Base-by-base conservation (phyloP, 2,797 vertebrate species). In the Phrynocephalus forsythii region DNA sequence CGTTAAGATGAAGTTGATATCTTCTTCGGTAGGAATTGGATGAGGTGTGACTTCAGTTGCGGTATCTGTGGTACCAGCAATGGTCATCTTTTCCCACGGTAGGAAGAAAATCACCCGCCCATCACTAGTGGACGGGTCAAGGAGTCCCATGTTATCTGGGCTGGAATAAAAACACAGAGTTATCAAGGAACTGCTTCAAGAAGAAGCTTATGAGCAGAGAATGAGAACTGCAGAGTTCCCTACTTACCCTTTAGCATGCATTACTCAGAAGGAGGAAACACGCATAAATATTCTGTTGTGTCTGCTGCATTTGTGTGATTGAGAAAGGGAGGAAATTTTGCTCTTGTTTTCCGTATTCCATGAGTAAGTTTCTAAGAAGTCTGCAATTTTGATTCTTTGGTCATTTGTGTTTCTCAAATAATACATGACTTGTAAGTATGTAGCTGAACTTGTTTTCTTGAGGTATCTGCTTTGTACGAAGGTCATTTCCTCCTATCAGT, bases 81-180 rank as follows among this genome's bases (percentile, higher is more conserved):
- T 98, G 0, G 99, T 99, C 98, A 99, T 98, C 93, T 99, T 99
- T 96, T 99, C 97, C 99, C 99, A 99, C 0, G 98, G 99, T 92
- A 99, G 96, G 96, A 99, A 99, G 97, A 99, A 99, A 93, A 99
- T 99, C 91, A 99, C 98, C 9, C 99, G 96, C 0, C 99, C 99
- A 0, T 99, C 99, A 3, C 99, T 99, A 20, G 99, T 99, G 44
- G 98, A 98, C 0, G 99, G 99, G 91, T 99, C 99, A n/a, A 99
- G 97, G 71, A 99, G 97, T 69, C 99, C 99, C 99, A 99, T 99
- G 94, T 98, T 98, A 93, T 99, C 99, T 3, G 99, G 99, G 92
- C 99, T 99, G 92, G 1, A 95, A 94, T 76, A 50, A 18, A 89
- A 24, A 76, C 1, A 76, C 9, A 26, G n/a, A 38, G 48, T 44